Conservation (phyloP, 92 coral and sea anemone genomes). For the Palythoa grandiflora region DNA sequence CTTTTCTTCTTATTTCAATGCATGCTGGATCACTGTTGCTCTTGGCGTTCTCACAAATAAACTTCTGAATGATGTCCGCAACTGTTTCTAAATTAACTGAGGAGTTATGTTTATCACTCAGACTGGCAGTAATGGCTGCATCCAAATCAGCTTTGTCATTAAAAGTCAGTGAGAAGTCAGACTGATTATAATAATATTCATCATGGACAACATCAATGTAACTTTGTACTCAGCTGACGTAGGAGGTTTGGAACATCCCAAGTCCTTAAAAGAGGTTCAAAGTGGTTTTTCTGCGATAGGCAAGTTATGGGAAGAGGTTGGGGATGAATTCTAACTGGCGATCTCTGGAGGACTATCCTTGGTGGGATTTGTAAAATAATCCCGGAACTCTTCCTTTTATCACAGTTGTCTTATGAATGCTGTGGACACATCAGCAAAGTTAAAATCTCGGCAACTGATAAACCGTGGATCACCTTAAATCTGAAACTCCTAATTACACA, state of each 20-base stretch:
- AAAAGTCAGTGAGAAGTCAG: conserved; percentile 21
- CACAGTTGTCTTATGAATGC: too few relatives aligned
- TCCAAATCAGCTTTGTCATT: conserved; percentile 31
- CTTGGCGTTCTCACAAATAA: background rate
- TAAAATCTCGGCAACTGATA: too few relatives aligned
- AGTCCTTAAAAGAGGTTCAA: conserved; percentile 20
- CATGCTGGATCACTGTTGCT: conserved; percentile 27
- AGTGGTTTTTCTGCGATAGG: background rate
- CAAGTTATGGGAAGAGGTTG: too few relatives aligned
- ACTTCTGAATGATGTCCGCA: background rate
- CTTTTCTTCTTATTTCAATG: conserved; percentile 35
- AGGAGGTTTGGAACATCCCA: conserved; percentile 19
- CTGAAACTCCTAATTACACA: too few relatives aligned
- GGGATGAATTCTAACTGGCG: too few relatives aligned
- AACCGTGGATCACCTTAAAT: too few relatives aligned
- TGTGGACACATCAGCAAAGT: too few relatives aligned
- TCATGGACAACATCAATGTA: conserved; percentile 43
- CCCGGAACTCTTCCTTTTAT: too few relatives aligned
- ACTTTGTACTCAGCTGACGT: conserved; percentile 34
- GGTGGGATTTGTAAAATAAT: too few relatives aligned
- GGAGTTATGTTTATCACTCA: background rate
- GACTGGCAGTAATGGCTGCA: conserved; percentile 53
- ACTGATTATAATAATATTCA: conserved; percentile 23
- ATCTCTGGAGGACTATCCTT: too few relatives aligned
- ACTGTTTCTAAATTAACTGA: background rate